Evolutionary conservation across 1,140 invertebrate genomes (phyloP), one percentile per base, ranked within the genome.

Genomic region (Zaprionus gabonicus): DNA sequence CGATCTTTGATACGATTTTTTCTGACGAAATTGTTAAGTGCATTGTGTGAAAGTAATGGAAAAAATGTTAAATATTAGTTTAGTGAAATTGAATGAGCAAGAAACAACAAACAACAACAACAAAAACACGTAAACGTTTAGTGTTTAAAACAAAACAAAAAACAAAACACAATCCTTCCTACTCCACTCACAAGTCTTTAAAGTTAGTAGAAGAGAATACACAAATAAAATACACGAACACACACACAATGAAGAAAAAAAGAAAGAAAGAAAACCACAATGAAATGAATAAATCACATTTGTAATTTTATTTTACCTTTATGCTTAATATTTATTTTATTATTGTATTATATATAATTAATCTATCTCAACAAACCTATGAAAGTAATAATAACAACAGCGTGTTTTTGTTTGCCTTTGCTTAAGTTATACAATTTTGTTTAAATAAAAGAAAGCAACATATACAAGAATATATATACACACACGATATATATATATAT

Each of bases 261-360:
- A 38, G 59, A 23, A 25, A 64, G 20, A 59, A 63, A 65, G 57
- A 60, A 66, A 17, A 46, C 75, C 57, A 46, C 72, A 59, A 76
- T 73, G 81, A 70, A 80, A 82, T 84, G 71, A 84, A 68, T 68
- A 82, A 82, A 78, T 41, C 60, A 78, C 69, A 78, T 66, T 84
- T 75, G 44, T 90, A 82, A 82, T 66, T 73, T 90, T 90, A 85
- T 91, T 82, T 74, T 77, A 91, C 28, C 72, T 77, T 81, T 91
- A 86, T 82, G 80, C 74, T 91, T 91, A 91, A 87, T 91, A 91
- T 91, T 91, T 91, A 91, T 91, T 91, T 91, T 86, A 75, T 66
- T 66, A 82, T 80, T 91, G 86, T 91, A 90, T 86, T 91, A 91
- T 86, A 91, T 86, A 73, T 88, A 84, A 87, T 68, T 87, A 80